Evolutionary conservation across 1,140 invertebrate genomes (phyloP).

Genomic region (Drosophila parabipectinata): DNA sequence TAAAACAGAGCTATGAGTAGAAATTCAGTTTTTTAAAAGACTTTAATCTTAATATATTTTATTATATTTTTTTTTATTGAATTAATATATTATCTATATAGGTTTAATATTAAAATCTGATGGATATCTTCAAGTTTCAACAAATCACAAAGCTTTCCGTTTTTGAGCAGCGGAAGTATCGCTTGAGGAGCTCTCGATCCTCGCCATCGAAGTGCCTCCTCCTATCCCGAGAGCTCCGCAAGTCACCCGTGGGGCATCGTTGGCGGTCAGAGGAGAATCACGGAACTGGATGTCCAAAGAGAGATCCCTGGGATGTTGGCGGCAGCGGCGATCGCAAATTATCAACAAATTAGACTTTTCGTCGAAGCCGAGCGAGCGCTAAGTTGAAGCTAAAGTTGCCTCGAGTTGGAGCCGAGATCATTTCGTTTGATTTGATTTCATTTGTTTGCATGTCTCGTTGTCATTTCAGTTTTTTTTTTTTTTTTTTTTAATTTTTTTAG

Average conservation of each 20-base stretch:
- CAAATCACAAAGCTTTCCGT: not conserved
- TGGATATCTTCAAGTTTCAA: not conserved
- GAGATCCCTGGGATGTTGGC: conserved; percentile 15
- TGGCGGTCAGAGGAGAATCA: conserved; percentile 55
- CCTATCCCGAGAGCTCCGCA: conserved; percentile 8
- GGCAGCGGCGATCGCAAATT: conserved; percentile 75
- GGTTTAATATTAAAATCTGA: not conserved
- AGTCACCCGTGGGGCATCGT: conserved; percentile 69
- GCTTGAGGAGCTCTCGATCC: conserved; percentile 11
- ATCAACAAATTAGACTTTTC: conserved; percentile 83
- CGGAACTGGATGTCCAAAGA: not conserved
- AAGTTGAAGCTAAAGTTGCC: not conserved
- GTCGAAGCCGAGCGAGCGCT: conserved; percentile 55
- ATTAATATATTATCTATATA: too few relatives aligned
- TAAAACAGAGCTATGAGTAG: too few relatives aligned
- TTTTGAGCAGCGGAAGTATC: conserved; percentile 23
- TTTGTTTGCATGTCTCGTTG: conserved; percentile 79
- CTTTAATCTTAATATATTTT: too few relatives aligned
- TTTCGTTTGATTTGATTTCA: conserved; percentile 66
- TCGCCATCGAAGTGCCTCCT: not conserved
- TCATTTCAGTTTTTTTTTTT: conserved; percentile 57
- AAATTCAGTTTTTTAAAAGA: too few relatives aligned
- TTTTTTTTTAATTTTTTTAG: conserved; percentile 10
- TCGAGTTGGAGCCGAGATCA: conserved; percentile 19
- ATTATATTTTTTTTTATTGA: too few relatives aligned